Evolutionary conservation across 2,888 invertebrate genomes (phyloP), one percentile per base, ranked within the genome.

Genomic region (Cyrtodaria siliqua): DNA sequence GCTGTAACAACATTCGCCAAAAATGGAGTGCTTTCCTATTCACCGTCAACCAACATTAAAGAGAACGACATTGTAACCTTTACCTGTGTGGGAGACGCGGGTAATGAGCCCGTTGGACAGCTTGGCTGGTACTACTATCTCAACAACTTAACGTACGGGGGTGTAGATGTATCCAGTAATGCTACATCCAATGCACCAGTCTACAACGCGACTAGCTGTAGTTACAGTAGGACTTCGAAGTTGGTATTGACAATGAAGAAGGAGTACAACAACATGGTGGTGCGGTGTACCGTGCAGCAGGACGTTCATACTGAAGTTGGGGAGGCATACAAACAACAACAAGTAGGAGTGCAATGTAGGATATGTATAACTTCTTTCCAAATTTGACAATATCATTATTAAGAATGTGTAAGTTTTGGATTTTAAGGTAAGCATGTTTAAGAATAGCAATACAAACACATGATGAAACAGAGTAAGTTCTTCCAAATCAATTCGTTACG

Each of bases 261-360:
- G 23, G 49, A 33, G 1, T 42, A 64, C 6, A 42, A 79, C 38
- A 27, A 49, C 1, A 38, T 68, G 1, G 33, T 79, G 4, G 68
- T 79, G 20, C 42, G 79, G 47, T 79, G 79, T 42, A 71, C 63
- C 24, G 57, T 69, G n/a, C 55, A 75, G 9, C 79, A 79, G 29
- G 64, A 55, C n/a, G 27, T 8, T 2, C 29, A 24, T 1, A 50
- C 16, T 12, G 38, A 29, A 16, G 14, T 12, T 20, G 67, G 67
- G 9, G 52, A 60, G n/a, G 42, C 23, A 1, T 60, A 66, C 55
- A 44, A 26, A 26, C 66, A 64, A 33, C 33, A 26, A 14, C 12
- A 24, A 4, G 55, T 72, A 2, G 18, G 20, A 26, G 61, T 72
- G 3, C 23, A 40, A 24, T 72, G 72, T 72, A 60, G 66, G 72